phyloP scores from a whole-genome alignment of 2,113 vertebrate species.

The Raphicerus campestris region DNA sequence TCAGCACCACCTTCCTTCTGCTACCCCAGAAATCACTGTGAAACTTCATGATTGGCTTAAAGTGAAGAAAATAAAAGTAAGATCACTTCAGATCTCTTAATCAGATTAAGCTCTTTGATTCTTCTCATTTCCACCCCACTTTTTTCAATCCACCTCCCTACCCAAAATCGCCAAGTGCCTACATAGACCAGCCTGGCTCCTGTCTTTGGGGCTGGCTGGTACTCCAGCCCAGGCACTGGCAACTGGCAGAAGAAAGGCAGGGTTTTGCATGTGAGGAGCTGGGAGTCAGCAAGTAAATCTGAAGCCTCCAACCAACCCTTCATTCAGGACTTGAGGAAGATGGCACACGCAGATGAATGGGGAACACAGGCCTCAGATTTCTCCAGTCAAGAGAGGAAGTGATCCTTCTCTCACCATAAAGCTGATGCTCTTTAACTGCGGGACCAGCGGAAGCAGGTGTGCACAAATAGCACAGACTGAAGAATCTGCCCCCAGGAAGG shows the following conservation, averaged over 20 bases:
- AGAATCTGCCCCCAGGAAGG: not conserved
- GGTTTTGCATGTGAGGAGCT: not conserved
- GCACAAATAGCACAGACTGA: not conserved
- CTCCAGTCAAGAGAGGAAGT: slow-evolving; percentile 22
- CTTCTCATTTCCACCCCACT: not conserved
- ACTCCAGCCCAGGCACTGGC: not conserved
- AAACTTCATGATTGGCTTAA: slow-evolving; percentile 66
- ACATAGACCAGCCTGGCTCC: not conserved
- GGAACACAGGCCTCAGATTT: not conserved
- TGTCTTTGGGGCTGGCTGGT: not conserved
- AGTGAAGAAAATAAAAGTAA: slow-evolving; percentile 71
- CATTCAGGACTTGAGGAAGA: not conserved
- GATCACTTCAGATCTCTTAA: slow-evolving; percentile 45
- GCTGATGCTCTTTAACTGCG: not conserved
- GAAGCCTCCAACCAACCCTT: not conserved
- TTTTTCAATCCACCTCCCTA: not conserved
- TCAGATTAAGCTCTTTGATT: slow-evolving; percentile 9
- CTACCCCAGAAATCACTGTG: slow-evolving; percentile 72
- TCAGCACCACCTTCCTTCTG: not conserved
- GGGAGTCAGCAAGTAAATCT: not conserved
- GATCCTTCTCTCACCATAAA: not conserved
- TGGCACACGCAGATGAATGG: not conserved
- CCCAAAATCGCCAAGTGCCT: not conserved
- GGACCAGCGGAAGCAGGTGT: slow-evolving; percentile 33
- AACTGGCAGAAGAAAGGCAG: not conserved